Percentiles rank a stretch among this genome's conserved stretches.
Evolutionary conservation across 2,888 invertebrate species (phyloP).

Genomic region (Latrodectus elegans): DNA sequence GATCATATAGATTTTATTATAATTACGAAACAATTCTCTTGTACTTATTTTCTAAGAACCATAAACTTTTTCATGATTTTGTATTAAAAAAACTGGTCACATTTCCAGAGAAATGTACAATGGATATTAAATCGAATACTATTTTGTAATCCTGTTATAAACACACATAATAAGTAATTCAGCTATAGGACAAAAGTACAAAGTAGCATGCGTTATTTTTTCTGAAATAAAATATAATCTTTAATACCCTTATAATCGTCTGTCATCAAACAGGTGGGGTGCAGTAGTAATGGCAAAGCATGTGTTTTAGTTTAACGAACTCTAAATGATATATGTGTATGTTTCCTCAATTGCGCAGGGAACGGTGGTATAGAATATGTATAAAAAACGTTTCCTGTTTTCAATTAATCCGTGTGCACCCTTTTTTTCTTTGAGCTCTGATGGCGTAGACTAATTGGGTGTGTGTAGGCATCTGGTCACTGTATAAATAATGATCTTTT

Average conservation of each 20-base stretch:
- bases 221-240: neutral
- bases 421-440: neutral
- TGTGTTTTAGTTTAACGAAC: constrained; percentile 34
- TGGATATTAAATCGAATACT: too few species aligned
- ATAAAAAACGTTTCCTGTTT: neutral
- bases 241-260: neutral
- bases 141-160: too few species aligned
- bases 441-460: neutral
- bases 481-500: constrained; percentile 18
- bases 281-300: neutral
- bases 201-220: neutral
- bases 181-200: neutral
- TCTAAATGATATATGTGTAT: constrained; percentile 16
- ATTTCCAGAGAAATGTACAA: too few species aligned
- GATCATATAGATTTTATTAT: too few species aligned
- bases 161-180: neutral
- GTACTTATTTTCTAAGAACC: too few species aligned
- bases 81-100: too few species aligned
- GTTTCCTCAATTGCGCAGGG: neutral
- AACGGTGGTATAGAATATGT: neutral
- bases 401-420: neutral
- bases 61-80: too few species aligned
- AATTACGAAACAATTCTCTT: too few species aligned
- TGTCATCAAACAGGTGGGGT: constrained; percentile 22
- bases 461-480: constrained; percentile 24